A percentile compares a stretch with the other conserved stretches of the same genome.
These are phyloP conservation scores for Oryzias melastigma DNA, from an alignment of 2,113 vertebrate species.

Conservation along the genomic window DNA sequence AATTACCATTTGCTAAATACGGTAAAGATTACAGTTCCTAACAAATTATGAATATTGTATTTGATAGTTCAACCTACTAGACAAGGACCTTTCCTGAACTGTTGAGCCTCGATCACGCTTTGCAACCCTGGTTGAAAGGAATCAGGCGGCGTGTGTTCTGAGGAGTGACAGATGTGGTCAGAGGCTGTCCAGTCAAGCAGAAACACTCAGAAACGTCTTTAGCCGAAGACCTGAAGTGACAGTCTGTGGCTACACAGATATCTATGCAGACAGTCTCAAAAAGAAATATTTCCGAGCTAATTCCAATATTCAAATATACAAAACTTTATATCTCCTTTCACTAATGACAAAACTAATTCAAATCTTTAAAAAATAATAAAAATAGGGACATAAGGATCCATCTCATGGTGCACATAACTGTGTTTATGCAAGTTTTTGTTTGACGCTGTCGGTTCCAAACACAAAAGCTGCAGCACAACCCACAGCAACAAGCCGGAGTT, in stretches of 20 bases:
- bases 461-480: conserved; percentile 14
- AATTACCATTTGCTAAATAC: neutral
- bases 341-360: too few relatives aligned
- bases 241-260: conserved; percentile 26
- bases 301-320: too few relatives aligned
- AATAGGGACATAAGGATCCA: too few relatives aligned
- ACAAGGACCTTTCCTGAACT: neutral
- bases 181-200: conserved; percentile 54
- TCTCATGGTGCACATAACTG: too few relatives aligned
- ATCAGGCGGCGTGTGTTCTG: conserved; percentile 45
- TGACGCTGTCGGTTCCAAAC: too few relatives aligned
- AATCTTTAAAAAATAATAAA: too few relatives aligned
- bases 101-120: conserved; percentile 4
- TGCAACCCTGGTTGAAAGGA: conserved; percentile 29
- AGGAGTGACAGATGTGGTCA: conserved; percentile 62
- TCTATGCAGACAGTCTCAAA: too few relatives aligned
- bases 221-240: conserved; percentile 50
- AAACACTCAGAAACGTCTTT: conserved; percentile 53
- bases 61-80: conserved; percentile 7
- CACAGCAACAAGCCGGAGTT: conserved; percentile 16
- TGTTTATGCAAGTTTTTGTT: too few relatives aligned
- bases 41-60: too few relatives aligned
- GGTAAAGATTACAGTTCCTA: neutral
- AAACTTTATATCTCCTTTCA: too few relatives aligned
- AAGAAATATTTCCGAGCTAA: too few relatives aligned